These are phyloP conservation scores for Cisticola juncidis DNA, from an alignment of 2,113 vertebrate genomes.

Conservation along the genomic window DNA sequence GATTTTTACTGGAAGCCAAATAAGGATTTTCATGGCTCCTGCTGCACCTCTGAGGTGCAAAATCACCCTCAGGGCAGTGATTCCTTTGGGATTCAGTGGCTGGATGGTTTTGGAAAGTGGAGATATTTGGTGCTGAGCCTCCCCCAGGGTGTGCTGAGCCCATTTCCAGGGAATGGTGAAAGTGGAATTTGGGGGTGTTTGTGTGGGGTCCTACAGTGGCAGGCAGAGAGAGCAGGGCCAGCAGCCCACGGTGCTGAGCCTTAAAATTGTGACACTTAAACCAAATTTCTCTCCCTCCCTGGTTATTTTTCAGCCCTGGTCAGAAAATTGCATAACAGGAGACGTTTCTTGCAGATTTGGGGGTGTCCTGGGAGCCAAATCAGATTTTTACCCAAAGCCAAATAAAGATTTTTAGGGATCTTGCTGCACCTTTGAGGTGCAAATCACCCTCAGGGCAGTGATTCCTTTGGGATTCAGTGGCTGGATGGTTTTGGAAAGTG, in stretches of 20 bases:
- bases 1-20: neutral
- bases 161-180: neutral
- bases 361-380: neutral
- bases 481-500: neutral
- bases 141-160: fast-evolving
- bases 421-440: neutral
- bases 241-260: neutral
- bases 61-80: neutral
- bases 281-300: neutral
- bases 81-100: neutral
- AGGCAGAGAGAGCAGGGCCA: neutral
- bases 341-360: neutral
- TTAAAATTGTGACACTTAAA: neutral
- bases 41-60: neutral
- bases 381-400: neutral
- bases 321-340: neutral
- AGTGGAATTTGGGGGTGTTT: neutral
- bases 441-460: neutral
- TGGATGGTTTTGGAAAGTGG: fast-evolving
- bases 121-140: neutral
- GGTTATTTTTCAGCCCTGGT: neutral
- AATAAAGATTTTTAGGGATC: neutral
- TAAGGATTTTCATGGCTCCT: neutral
- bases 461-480: neutral
- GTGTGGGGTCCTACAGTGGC: fast-evolving